phyloP scores from a whole-genome alignment of 1,140 invertebrate genomes.

The Phocides pigmalion region DNA sequence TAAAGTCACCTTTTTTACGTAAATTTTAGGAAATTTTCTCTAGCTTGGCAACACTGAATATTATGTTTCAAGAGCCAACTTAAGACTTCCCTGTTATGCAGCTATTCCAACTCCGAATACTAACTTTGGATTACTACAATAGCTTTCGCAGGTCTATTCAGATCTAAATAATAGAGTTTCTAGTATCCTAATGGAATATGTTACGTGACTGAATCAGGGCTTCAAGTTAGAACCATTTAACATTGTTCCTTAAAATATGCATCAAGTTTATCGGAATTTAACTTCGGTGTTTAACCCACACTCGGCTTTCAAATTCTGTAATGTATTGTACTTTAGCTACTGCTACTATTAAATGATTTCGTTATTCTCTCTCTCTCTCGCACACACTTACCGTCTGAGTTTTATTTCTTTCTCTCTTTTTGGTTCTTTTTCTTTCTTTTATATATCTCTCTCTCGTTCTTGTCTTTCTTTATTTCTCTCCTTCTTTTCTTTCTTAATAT shows the following conservation, averaged over 20 bases:
- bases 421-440: too few species aligned
- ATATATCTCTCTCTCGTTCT: too few species aligned
- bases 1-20: too few species aligned
- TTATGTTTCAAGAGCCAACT: not conserved
- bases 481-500: too few species aligned
- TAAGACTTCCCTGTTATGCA: constrained; percentile 9
- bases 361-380: too few species aligned
- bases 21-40: too few species aligned
- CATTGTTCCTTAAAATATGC: constrained; percentile 3
- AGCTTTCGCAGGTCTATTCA: constrained; percentile 15
- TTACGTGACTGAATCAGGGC: constrained; percentile 11
- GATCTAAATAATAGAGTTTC: constrained; percentile 20
- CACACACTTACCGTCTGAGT: too few species aligned
- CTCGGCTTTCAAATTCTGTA: too few species aligned
- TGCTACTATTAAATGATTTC: too few species aligned
- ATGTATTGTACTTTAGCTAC: too few species aligned
- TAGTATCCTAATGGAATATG: constrained; percentile 16
- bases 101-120: constrained; percentile 10
- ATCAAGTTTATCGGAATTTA: constrained; percentile 5
- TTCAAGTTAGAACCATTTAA: constrained; percentile 6
- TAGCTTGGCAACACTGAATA: not conserved
- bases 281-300: not conserved
- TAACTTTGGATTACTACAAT: constrained; percentile 24
- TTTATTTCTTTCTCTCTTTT: too few species aligned
- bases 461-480: too few species aligned